Evolutionary conservation across 2,888 invertebrate species (phyloP), one percentile per base, ranked within the genome.

Genomic region (Sicus ferrugineus): DNA sequence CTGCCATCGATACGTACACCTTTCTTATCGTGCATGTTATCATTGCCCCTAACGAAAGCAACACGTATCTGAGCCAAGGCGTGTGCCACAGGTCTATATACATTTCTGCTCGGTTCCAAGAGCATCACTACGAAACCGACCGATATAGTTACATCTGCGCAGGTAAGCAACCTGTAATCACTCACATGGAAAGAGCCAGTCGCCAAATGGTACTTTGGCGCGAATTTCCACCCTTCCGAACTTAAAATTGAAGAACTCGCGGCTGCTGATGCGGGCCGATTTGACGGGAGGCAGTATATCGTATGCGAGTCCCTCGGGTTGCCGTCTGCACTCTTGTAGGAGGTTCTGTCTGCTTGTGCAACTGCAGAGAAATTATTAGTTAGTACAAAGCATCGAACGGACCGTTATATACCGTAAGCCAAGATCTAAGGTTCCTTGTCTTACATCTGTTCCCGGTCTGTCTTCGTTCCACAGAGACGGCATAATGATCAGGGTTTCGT

Each of bases 181-280:
- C 78, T 86, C 86, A 93, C 93, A 87, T 72, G 94, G 93, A 81
- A 91, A 89, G 21, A 94, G 85, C 94, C 93, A 94, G 79, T 93
- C 91, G 6, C 93, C 93, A 72, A 87, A 87, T 0, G 93, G 93
- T 38, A 94, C 78, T 81, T 91, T 92, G 0, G 93, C 93, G 48
- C 89, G 87, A 1, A 93, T 86, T 76, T 90, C 88, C 23, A 94
- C 86, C 64, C 86, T 88, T 6, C 93, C 93, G 78, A 91, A 93
- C 16, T 88, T 87, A 77, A 94, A 93, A 9, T 88, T 88, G 75
- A 93, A 91, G 0, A 84, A 84, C 31, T 88, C 83, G 75, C 89
- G 90, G 0, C 90, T 90, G 38, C 88, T 89, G 46, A 93, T 77
- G 68, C 88, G 87, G 0, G 90, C 90, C 0, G 92, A 91, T 56